Evolutionary conservation across 2,888 invertebrate genomes (phyloP), one percentile per base, ranked within the genome.

Genomic region (Alloscopus bannaensis): DNA sequence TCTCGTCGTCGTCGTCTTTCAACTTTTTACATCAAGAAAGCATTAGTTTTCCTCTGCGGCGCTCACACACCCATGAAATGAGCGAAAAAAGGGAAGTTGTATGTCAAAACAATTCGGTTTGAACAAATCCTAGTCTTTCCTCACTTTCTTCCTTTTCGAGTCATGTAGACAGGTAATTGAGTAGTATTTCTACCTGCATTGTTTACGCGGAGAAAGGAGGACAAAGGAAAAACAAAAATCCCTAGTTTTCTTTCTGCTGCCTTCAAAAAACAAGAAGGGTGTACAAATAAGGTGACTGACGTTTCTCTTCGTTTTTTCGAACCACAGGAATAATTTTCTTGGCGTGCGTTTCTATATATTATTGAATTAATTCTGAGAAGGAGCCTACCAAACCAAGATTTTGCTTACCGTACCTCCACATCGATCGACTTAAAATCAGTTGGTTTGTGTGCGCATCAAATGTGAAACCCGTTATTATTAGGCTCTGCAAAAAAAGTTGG

Each of bases 101-200:
- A 13, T 36, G 6, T 8, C 13, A 13, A 6, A 36, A 8, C 36
- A 36, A 36, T 36, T 6, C 36, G 6, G 36, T 36, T 8, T 6
- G 8, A 8, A 36, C 13, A 36, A 13, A 13, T 36, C 6, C 36
- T 8, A 13, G 13, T 36, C 13, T 36, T 36, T 36, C 36, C 36
- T 45, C n/a, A 16, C 18, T 45, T 11, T 45, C 4, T 45, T 45
- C 36, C 8, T 13, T 13, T 36, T 36, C 36, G 36, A n/a, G n/a
- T n/a, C n/a, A n/a, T n/a, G n/a, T n/a, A n/a, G n/a, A n/a, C n/a
- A n/a, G n/a, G n/a, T n/a, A n/a, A n/a, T n/a, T n/a, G n/a, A n/a
- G n/a, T n/a, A n/a, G n/a, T n/a, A n/a, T n/a, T n/a, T 36, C n/a
- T 28, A 55, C 55, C 55, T 55, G 24, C 26, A 55, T 55, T 55